phyloP scores from a whole-genome alignment of 2,888 invertebrate species.

The Anticlea derivata region DNA sequence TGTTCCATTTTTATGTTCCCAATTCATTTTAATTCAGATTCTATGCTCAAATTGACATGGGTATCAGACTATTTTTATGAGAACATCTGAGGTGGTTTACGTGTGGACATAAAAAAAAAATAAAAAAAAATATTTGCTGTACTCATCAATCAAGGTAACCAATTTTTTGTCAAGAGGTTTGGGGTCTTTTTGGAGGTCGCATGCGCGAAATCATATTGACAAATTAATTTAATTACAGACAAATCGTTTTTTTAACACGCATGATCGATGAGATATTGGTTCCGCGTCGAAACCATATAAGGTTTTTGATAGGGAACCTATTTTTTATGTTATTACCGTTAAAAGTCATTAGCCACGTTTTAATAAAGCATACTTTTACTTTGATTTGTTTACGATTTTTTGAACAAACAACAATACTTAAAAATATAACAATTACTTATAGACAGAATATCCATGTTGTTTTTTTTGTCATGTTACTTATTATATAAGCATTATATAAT shows the following conservation, averaged over 20 bases:
- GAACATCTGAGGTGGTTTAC: too few relatives aligned
- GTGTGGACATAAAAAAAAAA: slow-evolving; percentile 14
- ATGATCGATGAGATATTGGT: too few relatives aligned
- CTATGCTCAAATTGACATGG: not conserved
- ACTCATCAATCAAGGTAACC: slow-evolving; percentile 12
- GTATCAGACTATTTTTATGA: not conserved
- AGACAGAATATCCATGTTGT: too few relatives aligned
- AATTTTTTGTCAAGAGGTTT: not conserved
- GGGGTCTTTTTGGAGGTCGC: not conserved
- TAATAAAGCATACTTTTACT: too few relatives aligned
- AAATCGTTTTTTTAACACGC: not conserved
- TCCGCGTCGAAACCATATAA: too few relatives aligned
- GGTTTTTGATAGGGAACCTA: too few relatives aligned
- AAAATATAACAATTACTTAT: too few relatives aligned
- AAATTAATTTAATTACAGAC: not conserved
- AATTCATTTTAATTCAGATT: slow-evolving; percentile 3
- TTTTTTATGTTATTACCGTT: not conserved
- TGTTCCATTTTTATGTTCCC: not conserved
- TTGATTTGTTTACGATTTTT: too few relatives aligned
- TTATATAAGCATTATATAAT: too few relatives aligned
- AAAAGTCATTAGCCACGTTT: too few relatives aligned
- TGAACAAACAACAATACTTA: too few relatives aligned
- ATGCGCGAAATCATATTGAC: slow-evolving; percentile 1
- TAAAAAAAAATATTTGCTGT: not conserved
- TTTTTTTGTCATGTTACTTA: too few relatives aligned